Evolutionary conservation across 2,888 invertebrate genomes (phyloP).

Genomic region (Drosophila testacea): DNA sequence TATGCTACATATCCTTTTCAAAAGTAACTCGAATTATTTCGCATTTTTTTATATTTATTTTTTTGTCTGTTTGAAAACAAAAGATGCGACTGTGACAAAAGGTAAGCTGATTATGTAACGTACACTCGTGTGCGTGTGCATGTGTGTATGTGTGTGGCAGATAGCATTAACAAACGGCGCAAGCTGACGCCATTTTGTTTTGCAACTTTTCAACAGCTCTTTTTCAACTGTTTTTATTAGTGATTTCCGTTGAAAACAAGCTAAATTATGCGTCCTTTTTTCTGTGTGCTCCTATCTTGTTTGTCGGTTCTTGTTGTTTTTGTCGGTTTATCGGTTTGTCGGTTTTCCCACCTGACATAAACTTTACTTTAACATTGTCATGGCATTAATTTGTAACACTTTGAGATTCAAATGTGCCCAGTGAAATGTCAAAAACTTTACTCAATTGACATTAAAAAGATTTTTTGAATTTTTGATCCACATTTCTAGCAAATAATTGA

Average conservation of each 20-base stretch:
- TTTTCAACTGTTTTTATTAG: conserved; percentile 75
- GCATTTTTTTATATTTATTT: neutral
- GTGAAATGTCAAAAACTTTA: conserved; percentile 6
- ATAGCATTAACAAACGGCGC: conserved; percentile 67
- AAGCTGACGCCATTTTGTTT: conserved; percentile 75
- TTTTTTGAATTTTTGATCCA: neutral
- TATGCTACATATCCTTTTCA: conserved; percentile 54
- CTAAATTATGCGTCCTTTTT: conserved; percentile 59
- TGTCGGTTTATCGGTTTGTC: neutral
- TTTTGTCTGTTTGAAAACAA: conserved; percentile 3
- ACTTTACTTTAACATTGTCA: conserved; percentile 18
- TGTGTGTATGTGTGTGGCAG: conserved; percentile 36
- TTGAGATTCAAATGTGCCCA: conserved; percentile 7
- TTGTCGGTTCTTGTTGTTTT: conserved; percentile 1
- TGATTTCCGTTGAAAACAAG: conserved; percentile 78
- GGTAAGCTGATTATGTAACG: conserved; percentile 79
- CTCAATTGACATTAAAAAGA: neutral
- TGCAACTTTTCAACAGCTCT: conserved; percentile 75
- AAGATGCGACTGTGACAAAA: conserved; percentile 49
- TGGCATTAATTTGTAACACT: conserved; percentile 11
- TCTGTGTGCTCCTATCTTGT: neutral
- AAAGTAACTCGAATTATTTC: conserved; percentile 52
- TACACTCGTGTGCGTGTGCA: conserved; percentile 20
- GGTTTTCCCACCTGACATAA: conserved; percentile 36
- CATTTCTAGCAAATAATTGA: neutral